Evolutionary conservation across 2,113 vertebrate species (phyloP).

Genomic region (Eptesicus fuscus): DNA sequence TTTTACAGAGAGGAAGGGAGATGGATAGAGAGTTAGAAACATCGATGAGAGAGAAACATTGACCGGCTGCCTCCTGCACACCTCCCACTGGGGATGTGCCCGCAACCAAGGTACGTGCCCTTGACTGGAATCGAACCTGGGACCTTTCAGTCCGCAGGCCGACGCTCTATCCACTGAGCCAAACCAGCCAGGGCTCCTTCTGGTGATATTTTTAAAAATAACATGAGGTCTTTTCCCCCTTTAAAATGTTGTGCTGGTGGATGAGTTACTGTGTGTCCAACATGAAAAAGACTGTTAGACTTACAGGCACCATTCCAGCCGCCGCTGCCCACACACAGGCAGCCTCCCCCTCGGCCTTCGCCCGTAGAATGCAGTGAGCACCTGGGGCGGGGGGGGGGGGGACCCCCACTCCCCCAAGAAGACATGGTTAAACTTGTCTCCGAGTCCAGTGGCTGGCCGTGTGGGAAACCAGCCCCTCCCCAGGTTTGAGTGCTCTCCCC

Average conservation of each 20-base stretch:
- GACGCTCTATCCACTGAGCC: too few species aligned
- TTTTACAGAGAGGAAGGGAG: too few species aligned
- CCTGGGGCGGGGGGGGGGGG: not conserved
- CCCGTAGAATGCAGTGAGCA: not conserved
- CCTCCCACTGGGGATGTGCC: too few species aligned
- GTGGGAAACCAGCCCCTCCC: not conserved
- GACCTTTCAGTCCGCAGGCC: too few species aligned
- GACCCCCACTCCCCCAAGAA: not conserved
- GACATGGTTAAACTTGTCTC: not conserved
- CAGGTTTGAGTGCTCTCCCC: not conserved
- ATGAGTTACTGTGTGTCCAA: not conserved
- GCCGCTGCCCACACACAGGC: not conserved
- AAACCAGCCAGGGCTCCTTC: too few species aligned
- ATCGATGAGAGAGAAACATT: too few species aligned
- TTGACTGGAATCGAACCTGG: too few species aligned
- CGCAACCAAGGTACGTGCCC: too few species aligned
- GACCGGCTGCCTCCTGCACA: too few species aligned
- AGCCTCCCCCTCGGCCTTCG: not conserved
- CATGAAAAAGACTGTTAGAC: not conserved
- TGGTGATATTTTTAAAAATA: not conserved
- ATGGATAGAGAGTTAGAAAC: too few species aligned
- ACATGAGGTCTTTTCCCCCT: not conserved
- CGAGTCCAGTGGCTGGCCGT: not conserved
- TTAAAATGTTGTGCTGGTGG: not conserved
- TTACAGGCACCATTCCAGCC: not conserved